Conservation (phyloP, 2,797 vertebrate genomes). For the Lacerta agilis region DNA sequence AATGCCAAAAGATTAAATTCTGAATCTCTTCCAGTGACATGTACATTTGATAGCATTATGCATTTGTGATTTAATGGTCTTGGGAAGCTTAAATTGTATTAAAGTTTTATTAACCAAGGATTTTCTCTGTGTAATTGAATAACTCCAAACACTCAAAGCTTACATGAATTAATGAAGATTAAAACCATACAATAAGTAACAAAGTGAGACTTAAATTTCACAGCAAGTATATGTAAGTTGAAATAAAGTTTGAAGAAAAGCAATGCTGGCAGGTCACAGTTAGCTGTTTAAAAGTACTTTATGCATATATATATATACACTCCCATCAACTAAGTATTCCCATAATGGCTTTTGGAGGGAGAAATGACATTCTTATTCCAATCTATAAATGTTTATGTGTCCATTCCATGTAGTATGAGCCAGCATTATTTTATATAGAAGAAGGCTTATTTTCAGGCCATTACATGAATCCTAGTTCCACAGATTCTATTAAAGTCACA, state of each 20-base stretch:
- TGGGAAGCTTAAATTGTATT: constrained; percentile 72
- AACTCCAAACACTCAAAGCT: constrained; percentile 65
- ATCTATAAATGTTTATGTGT: not conserved
- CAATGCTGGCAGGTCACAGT: not conserved
- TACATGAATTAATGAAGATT: constrained; percentile 63
- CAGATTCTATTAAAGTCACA: not conserved
- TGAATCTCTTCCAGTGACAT: constrained; percentile 67
- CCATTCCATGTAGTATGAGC: not conserved
- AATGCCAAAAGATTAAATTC: constrained; percentile 71
- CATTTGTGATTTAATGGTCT: constrained; percentile 68
- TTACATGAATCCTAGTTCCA: not conserved
- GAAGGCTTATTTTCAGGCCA: not conserved
- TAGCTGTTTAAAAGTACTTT: not conserved
- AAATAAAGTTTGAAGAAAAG: constrained; percentile 48
- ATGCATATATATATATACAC: not conserved
- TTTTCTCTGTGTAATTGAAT: constrained; percentile 74
- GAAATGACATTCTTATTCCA: not conserved
- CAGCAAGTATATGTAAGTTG: constrained; percentile 25
- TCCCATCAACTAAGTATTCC: not conserved
- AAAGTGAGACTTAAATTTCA: constrained; percentile 56
- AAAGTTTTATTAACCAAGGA: constrained; percentile 72
- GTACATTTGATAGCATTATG: constrained; percentile 67
- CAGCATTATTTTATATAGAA: constrained; percentile 18
- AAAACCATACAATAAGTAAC: constrained; percentile 58
- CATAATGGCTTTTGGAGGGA: not conserved